A percentile compares a stretch with the other conserved stretches of the same genome.
Conservation (phyloP, 37 sponge, comb jelly and placozoan genomes). For the Ephydatia muelleri region DNA sequence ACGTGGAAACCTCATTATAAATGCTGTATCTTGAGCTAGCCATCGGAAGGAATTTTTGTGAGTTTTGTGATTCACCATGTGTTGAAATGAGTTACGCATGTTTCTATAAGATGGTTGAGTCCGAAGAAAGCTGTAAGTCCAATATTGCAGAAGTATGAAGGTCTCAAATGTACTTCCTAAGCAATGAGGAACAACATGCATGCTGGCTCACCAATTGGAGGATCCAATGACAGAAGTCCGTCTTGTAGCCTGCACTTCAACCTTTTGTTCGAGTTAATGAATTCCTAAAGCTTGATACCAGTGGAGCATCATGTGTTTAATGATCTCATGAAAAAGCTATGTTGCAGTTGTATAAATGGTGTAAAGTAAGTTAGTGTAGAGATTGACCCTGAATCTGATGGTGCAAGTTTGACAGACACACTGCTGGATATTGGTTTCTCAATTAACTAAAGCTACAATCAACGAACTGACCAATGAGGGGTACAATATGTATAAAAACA, state of each 20-base stretch:
- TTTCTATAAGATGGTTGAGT: constrained; percentile 48
- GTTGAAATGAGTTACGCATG: constrained; percentile 41
- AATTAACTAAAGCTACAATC: constrained; percentile 11
- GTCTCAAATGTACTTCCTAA: constrained; percentile 22
- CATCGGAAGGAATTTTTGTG: constrained; percentile 46
- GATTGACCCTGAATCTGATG: constrained; percentile 1
- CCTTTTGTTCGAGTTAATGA: constrained; percentile 21
- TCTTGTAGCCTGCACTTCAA: constrained; percentile 26
- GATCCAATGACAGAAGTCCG: constrained; percentile 41
- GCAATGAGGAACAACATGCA: constrained; percentile 8
- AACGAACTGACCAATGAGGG: constrained; percentile 15
- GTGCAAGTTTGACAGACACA: constrained; percentile 1
- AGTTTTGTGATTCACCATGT: constrained; percentile 53
- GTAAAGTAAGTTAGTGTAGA: constrained; percentile 1
- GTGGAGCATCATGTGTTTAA: not conserved
- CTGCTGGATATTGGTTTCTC: constrained; percentile 29
- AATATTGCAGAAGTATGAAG: constrained; percentile 16
- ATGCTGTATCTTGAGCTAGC: too few species aligned
- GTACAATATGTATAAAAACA: constrained; percentile 15
- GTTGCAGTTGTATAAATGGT: not conserved
- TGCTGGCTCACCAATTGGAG: constrained; percentile 6
- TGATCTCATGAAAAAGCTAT: too few species aligned
- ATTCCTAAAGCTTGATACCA: constrained; percentile 29
- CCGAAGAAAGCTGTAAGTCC: constrained; percentile 26
- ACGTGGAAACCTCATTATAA: too few species aligned